Evolutionary conservation across 1,140 invertebrate genomes (phyloP).

Genomic region (Manduca sexta): DNA sequence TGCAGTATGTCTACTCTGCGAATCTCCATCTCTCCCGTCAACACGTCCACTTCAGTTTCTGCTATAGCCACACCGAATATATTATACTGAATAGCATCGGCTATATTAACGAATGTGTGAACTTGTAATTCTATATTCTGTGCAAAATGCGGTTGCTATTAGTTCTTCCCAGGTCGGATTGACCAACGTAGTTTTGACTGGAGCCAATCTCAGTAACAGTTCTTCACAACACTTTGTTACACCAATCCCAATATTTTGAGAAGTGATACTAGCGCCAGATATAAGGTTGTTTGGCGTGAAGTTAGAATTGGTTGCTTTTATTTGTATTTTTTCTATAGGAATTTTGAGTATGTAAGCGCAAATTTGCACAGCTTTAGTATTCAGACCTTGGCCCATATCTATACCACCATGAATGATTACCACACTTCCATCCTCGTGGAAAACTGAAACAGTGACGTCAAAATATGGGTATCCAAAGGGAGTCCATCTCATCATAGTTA

Average conservation of each 20-base stretch:
- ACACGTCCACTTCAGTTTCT: constrained; percentile 84
- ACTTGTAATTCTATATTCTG: constrained; percentile 77
- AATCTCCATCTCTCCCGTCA: constrained; percentile 84
- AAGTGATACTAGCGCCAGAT: constrained; percentile 10
- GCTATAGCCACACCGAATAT: constrained; percentile 75
- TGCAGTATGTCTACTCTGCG: constrained; percentile 83
- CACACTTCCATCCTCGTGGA: constrained; percentile 83
- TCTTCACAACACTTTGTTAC: constrained; percentile 4
- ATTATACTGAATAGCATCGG: constrained; percentile 57
- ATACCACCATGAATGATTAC: constrained; percentile 83
- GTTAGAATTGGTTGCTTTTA: constrained; percentile 1
- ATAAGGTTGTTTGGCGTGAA: constrained; percentile 6
- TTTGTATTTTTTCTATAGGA: constrained; percentile 75
- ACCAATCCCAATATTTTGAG: neutral
- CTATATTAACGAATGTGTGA: constrained; percentile 67
- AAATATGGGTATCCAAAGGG: constrained; percentile 72
- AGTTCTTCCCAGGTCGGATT: constrained; percentile 77
- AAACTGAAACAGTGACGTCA: constrained; percentile 79
- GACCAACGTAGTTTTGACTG: constrained; percentile 72
- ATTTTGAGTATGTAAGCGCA: constrained; percentile 81
- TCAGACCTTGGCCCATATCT: constrained; percentile 90
- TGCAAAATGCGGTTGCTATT: constrained; percentile 68
- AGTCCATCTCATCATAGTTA: constrained; percentile 78
- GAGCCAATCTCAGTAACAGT: constrained; percentile 66
- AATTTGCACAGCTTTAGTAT: constrained; percentile 82